Base-by-base conservation (phyloP, 2,888 invertebrate genomes). In the Trachelus iudaicus region DNA sequence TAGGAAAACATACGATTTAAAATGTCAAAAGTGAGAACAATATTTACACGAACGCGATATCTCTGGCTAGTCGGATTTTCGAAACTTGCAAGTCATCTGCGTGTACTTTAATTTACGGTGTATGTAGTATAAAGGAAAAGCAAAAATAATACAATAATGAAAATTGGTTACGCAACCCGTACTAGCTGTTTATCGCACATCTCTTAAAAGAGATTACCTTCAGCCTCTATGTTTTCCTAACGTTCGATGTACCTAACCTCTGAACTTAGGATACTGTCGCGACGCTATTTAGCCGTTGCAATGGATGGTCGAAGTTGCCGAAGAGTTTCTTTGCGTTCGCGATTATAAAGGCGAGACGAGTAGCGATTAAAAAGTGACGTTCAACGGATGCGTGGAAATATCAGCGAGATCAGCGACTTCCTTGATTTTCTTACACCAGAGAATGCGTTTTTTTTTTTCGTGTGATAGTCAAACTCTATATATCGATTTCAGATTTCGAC, bases 401-500 rank as follows among this genome's bases (percentile, higher is more conserved):
- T 56, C 56, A 56, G 56, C 23, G 56, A 56, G 56, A 56, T 9
- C 23, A 56, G 56, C 9, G 56, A 56, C 23, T 56, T 56, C 23
- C 56, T 56, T 56, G 9, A 56, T 56, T 56, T 56, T 56, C 56
- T 56, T 56, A 23, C 9, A 2, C 9, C 9, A 56, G 56, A 23
- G 56, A 56, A 56, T 56, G 23, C 56, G 23, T 69, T 37, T 81
- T 69, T 37, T 81, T 37, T 81, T 79, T 11, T n/a, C 82, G 80
- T 82, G 81, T 77, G 80, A 82, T 81, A 78, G 81, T 81, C 79
- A 75, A 69, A 9, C 23, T 56, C 56, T 56, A 6, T 77, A 71
- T 76, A 85, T 82, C 77, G 81, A 79, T 84, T 86, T 76, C 79
- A 86, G 78, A 79, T 76, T 76, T 81, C 81, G 81, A 81, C 68